A percentile compares a stretch with the other conserved stretches of the same genome.
These are phyloP conservation scores for Tonatia bakeri DNA, from an alignment of 2,113 vertebrate species.

Conservation along the genomic window DNA sequence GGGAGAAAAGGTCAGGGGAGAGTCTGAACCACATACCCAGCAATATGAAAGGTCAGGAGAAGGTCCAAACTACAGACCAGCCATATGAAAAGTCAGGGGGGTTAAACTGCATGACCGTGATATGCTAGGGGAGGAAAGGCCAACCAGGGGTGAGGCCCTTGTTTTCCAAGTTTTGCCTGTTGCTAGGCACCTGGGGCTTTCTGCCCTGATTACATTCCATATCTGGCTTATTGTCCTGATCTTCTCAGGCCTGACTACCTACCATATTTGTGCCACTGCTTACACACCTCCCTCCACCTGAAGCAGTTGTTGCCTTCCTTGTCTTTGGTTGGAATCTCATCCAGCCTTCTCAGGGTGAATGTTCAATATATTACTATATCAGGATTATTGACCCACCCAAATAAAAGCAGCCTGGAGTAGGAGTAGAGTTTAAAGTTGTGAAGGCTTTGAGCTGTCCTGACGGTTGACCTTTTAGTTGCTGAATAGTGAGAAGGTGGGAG, in stretches of 20 bases:
- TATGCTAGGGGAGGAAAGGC: background rate
- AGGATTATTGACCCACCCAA: background rate
- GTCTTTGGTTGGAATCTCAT: background rate
- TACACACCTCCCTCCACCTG: too few relatives aligned
- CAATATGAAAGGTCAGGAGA: background rate
- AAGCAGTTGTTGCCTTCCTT: background rate
- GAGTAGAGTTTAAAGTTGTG: background rate
- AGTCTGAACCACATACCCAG: background rate
- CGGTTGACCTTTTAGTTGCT: background rate
- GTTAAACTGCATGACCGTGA: background rate
- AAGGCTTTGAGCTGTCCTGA: background rate
- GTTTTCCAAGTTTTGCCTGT: background rate
- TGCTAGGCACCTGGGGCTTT: background rate
- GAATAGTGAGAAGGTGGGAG: background rate
- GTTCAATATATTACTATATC: background rate
- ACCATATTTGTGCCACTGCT: background rate
- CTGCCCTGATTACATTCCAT: background rate
- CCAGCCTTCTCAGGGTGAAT: background rate
- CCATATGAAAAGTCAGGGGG: background rate
- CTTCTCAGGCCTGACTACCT: background rate
- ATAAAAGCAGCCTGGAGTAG: background rate
- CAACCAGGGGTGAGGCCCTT: background rate
- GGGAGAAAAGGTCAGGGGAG: background rate
- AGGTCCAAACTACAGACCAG: background rate
- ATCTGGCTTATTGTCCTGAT: background rate